phyloP scores from a whole-genome alignment of 2,113 vertebrate genomes.

The Archilochus colubris region DNA sequence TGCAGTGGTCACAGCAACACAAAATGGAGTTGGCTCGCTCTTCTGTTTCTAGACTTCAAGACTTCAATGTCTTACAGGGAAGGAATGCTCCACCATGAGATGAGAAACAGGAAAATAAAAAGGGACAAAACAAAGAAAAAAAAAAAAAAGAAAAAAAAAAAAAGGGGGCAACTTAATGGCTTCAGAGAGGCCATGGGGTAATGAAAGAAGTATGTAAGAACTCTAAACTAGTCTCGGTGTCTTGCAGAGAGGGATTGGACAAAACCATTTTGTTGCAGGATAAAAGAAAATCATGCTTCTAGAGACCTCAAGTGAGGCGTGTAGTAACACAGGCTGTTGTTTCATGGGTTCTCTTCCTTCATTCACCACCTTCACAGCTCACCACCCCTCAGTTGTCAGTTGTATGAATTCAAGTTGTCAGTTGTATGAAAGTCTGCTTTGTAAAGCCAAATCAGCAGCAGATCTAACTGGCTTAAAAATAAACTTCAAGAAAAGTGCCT shows the following conservation, averaged over 20 bases:
- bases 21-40: neutral
- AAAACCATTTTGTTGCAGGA: neutral
- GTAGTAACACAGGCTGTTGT: neutral
- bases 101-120: neutral
- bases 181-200: neutral
- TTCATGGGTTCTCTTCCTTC: conserved; percentile 1
- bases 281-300: neutral
- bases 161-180: neutral
- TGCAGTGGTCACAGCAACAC: neutral
- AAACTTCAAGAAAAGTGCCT: conserved; percentile 18
- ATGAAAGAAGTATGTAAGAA: neutral
- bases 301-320: neutral
- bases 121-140: neutral
- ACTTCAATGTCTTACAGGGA: neutral
- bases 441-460: conserved; percentile 18
- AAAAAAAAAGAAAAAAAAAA: neutral
- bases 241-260: neutral
- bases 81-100: neutral
- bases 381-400: conserved; percentile 28
- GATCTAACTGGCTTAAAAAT: conserved; percentile 46
- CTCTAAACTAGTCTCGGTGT: neutral
- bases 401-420: conserved; percentile 28
- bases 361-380: conserved; percentile 35
- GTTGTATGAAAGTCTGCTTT: neutral
- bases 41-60: neutral